Percentiles rank a stretch among this genome's conserved stretches.
phyloP scores from a whole-genome alignment of 2,888 invertebrate species.

The Coecobrya sp. region DNA sequence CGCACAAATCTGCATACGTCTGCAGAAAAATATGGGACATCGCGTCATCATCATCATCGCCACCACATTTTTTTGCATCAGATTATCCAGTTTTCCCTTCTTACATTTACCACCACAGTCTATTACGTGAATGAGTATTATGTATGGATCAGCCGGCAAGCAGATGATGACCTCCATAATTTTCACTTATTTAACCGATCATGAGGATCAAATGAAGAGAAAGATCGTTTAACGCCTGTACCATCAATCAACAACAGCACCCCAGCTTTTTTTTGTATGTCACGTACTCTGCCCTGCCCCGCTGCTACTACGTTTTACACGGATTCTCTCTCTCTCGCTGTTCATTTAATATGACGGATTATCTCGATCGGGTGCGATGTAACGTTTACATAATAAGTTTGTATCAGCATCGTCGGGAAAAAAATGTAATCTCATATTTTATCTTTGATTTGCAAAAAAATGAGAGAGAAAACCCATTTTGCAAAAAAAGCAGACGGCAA shows the following conservation, averaged over 20 bases:
- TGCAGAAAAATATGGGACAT: constrained; percentile 56
- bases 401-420: background rate
- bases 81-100: constrained; percentile 13
- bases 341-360: background rate
- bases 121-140: background rate
- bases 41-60: background rate
- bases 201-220: background rate
- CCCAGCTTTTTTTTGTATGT: background rate
- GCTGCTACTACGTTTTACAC: background rate
- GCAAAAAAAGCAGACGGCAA: background rate
- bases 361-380: too few species aligned
- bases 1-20: constrained; percentile 37
- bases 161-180: constrained; percentile 54
- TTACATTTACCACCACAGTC: background rate
- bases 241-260: background rate
- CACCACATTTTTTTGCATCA: constrained; percentile 3
- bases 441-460: constrained; percentile 20
- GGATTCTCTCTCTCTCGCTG: constrained; percentile 19
- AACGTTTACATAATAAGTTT: background rate
- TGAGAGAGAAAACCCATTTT: background rate
- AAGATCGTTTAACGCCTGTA: background rate
- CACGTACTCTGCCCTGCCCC: constrained; percentile 3
- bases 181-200: background rate
- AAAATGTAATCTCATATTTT: background rate
- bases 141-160: constrained; percentile 64